phyloP scores from a whole-genome alignment of 2,113 vertebrate species.

The Beaufortia kweichowensis region DNA sequence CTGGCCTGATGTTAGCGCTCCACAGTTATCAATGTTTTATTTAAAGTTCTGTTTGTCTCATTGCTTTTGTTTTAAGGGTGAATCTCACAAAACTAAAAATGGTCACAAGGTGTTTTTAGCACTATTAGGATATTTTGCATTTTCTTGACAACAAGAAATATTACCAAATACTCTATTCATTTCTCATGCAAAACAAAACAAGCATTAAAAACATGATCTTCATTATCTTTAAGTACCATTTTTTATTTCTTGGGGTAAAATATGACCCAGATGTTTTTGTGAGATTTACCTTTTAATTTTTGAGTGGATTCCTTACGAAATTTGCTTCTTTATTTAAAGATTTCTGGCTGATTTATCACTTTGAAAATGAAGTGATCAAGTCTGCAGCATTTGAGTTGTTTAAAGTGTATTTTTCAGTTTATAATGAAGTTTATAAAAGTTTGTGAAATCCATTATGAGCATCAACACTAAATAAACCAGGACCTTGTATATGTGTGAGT shows the following conservation, averaged over 20 bases:
- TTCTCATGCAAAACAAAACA: no score
- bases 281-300: conserved; percentile 29
- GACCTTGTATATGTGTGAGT: conserved; percentile 18
- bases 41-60: neutral
- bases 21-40: neutral
- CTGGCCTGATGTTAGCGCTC: no score
- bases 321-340: conserved; percentile 63
- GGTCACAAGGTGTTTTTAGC: neutral
- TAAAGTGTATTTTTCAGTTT: conserved; percentile 57
- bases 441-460: conserved; percentile 14
- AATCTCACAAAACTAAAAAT: neutral
- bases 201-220: no score
- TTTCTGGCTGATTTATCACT: conserved; percentile 54
- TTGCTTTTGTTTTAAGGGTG: conserved; percentile 6
- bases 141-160: no score
- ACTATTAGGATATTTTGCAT: no score
- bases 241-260: neutral
- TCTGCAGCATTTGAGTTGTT: conserved; percentile 54
- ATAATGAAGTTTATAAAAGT: conserved; percentile 49
- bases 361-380: conserved; percentile 57
- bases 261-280: neutral
- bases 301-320: conserved; percentile 62
- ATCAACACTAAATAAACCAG: conserved; percentile 29
- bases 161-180: no score
- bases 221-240: no score